phyloP scores from a whole-genome alignment of 2,888 invertebrate genomes.

The Drosophila suboccidentalis region DNA sequence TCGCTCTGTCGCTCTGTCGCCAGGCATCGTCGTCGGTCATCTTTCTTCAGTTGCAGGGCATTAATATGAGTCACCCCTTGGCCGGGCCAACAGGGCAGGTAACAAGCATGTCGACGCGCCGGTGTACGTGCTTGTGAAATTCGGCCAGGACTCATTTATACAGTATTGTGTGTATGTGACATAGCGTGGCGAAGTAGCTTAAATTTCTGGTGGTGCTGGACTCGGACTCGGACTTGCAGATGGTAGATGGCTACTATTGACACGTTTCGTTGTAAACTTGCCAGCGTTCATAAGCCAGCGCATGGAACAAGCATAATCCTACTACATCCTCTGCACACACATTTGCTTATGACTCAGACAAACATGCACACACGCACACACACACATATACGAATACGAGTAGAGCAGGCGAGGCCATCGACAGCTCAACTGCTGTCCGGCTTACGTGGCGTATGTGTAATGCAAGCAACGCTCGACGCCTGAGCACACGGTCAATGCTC shows the following conservation, averaged over 20 bases:
- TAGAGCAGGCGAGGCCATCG: constrained; percentile 37
- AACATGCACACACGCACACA: constrained; percentile 22
- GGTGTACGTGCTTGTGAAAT: constrained; percentile 67
- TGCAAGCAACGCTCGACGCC: constrained; percentile 25
- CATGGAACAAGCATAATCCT: constrained; percentile 77
- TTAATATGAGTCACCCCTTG: constrained; percentile 73
- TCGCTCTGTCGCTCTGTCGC: constrained; percentile 71
- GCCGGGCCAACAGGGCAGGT: constrained; percentile 44
- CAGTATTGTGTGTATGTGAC: constrained; percentile 9
- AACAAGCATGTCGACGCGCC: constrained; percentile 70
- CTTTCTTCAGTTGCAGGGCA: constrained; percentile 44
- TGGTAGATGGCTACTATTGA: constrained; percentile 63
- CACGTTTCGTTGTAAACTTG: constrained; percentile 76
- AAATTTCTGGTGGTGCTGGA: constrained; percentile 60
- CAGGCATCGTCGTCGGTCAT: constrained; percentile 30
- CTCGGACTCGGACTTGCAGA: constrained; percentile 43
- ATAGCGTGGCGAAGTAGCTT: constrained; percentile 57
- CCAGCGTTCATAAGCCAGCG: constrained; percentile 69
- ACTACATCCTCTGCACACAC: constrained; percentile 68
- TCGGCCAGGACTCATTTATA: constrained; percentile 32
- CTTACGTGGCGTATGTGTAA: constrained; percentile 66
- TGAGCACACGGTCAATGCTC: constrained; percentile 3
- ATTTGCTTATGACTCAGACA: constrained; percentile 73
- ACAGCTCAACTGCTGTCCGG: constrained; percentile 54
- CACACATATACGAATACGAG: not conserved